Base-by-base conservation (phyloP, 2,113 vertebrate genomes). In the Anser brachyrhynchus region DNA sequence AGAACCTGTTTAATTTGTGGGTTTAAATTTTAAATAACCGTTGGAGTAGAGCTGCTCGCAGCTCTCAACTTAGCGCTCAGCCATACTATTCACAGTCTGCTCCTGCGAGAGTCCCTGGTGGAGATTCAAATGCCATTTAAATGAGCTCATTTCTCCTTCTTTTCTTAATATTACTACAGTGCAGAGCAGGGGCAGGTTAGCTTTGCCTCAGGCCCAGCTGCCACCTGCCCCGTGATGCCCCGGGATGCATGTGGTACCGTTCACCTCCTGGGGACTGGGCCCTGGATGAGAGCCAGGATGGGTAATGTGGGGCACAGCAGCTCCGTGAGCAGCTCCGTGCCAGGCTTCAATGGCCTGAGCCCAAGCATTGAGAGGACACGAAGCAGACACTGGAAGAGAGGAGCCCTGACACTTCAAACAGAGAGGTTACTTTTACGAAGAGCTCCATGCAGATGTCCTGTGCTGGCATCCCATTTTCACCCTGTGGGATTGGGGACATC, bases 1-100 rank as follows among this genome's bases (percentile, higher is more conserved):
- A 46, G 71, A 83, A 88, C 52, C 81, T 78, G 29, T 67, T 91
- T 82, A 91, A 96, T 92, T 91, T 91, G 79, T 66, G 55, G 51
- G 57, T 95, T 96, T 95, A 92, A 80, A 90, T 93, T 92, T 96
- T 76, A 89, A 93, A 81, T 90, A 72, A 84, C 54, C 54, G 65
- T 21, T 76, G 87, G 94, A 95, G 89, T 75, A 62, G 83, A 75
- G 90, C 88, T 11, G 94, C 88, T 92, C 70, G 66, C 57, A 1
- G 65, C 87, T 87, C 62, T 61, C 51, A 6, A 37, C 41, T 39
- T 18, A 28, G 44, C 9, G 9, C 72, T 91, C 75, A 69, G 55
- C 71, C 1, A 2, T 80, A 18, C 93, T 6, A 23, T 57, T 94
- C 91, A 86, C 74, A 89, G 84, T 44, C 77, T 44, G 41, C 70